Conservation (phyloP, 2,888 invertebrate genomes). For the Brenthis hecate region DNA sequence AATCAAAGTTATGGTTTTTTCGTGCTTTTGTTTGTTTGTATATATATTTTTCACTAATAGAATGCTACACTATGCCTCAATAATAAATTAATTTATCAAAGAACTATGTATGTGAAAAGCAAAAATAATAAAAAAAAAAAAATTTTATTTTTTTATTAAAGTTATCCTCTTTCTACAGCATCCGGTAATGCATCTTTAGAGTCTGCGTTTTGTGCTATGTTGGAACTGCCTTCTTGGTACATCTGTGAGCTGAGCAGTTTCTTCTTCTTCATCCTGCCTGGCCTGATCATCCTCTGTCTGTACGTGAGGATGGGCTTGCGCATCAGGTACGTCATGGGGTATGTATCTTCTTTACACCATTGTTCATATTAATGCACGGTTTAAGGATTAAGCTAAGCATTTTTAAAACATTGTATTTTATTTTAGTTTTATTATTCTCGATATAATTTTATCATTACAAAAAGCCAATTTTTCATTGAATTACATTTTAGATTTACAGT, state of each 20-base stretch:
- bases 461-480: no score
- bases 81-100: no score
- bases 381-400: neutral
- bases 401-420: no score
- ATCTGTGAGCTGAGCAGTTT: constrained; percentile 91
- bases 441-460: no score
- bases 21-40: no score
- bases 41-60: no score
- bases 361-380: neutral
- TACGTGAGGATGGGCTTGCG: constrained; percentile 90
- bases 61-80: no score
- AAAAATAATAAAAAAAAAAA: neutral
- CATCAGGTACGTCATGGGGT: constrained; percentile 79
- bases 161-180: constrained; percentile 1
- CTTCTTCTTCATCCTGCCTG: constrained; percentile 90
- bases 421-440: no score
- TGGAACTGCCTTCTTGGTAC: constrained; percentile 82
- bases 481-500: no score
- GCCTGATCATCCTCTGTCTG: constrained; percentile 87
- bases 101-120: no score
- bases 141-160: no score
- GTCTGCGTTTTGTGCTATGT: constrained; percentile 92
- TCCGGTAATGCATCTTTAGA: constrained; percentile 61
- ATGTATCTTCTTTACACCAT: constrained; percentile 37
- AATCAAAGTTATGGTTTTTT: no score